A percentile compares a stretch with the other conserved stretches of the same genome.
phyloP scores from a whole-genome alignment of 2,888 invertebrate genomes.

The Plebejus melissa region DNA sequence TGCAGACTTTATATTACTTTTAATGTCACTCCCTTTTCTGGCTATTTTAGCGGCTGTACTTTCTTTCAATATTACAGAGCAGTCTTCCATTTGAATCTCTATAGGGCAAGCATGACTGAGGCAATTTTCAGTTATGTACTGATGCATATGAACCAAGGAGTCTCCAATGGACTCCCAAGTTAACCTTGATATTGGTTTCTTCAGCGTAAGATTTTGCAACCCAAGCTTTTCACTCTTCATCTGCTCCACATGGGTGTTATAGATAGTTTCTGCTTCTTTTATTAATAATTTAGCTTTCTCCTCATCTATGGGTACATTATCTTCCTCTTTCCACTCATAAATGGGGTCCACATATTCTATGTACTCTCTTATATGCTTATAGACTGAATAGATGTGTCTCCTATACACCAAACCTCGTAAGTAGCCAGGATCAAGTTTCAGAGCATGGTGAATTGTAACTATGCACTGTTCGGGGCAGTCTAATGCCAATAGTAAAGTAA shows the following conservation, averaged over 20 bases:
- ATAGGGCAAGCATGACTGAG: constrained; percentile 76
- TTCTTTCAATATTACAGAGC: constrained; percentile 56
- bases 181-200: constrained; percentile 77
- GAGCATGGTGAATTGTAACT: constrained; percentile 84
- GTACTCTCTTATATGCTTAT: constrained; percentile 83
- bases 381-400: constrained; percentile 84
- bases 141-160: constrained; percentile 82
- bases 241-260: constrained; percentile 73
- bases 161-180: constrained; percentile 84
- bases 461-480: constrained; percentile 89
- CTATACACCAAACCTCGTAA: constrained; percentile 86
- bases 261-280: constrained; percentile 78
- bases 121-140: constrained; percentile 80
- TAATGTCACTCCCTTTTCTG: constrained; percentile 44
- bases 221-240: constrained; percentile 72
- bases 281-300: constrained; percentile 74
- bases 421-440: constrained; percentile 85
- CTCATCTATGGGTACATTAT: constrained; percentile 70
- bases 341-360: constrained; percentile 81
- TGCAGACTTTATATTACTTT: constrained; percentile 47
- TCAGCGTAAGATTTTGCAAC: constrained; percentile 77
- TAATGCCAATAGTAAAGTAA: constrained; percentile 85
- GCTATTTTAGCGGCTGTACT: constrained; percentile 59
- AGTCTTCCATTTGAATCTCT: constrained; percentile 56
- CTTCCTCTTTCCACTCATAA: constrained; percentile 64